phyloP scores from a whole-genome alignment of 2,888 invertebrate species.

The Xylocampa areola region DNA sequence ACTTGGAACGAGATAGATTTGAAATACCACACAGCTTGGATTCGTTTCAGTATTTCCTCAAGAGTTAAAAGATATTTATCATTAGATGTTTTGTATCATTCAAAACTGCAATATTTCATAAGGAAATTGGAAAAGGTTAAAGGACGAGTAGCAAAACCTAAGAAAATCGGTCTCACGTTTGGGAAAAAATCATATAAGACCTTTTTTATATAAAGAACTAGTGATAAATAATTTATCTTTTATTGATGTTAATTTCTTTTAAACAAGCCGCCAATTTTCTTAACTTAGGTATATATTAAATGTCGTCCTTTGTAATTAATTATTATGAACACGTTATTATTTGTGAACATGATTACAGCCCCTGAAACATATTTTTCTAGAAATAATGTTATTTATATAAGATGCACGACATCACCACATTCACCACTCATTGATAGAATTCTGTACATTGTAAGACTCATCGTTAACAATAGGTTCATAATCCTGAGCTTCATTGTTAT shows the following conservation, averaged over 20 bases:
- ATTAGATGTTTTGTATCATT: background rate
- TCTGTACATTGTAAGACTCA: constrained; percentile 3
- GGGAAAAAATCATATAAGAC: no score
- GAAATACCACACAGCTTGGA: constrained; percentile 12
- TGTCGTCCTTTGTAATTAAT: constrained; percentile 12
- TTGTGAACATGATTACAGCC: constrained; percentile 34
- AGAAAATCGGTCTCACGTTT: no score
- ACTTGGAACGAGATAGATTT: constrained; percentile 15
- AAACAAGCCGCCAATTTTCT: no score
- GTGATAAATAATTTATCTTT: no score
- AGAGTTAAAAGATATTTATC: background rate
- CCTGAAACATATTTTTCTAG: constrained; percentile 28
- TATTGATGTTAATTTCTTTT: no score
- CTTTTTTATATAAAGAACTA: no score
- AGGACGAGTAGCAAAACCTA: no score
- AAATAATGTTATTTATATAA: constrained; percentile 17
- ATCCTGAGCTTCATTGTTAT: constrained; percentile 10
- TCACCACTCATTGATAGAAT: constrained; percentile 1
- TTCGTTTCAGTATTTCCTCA: constrained; percentile 12
- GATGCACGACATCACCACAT: constrained; percentile 7
- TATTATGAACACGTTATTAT: constrained; percentile 26
- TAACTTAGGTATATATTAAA: no score
- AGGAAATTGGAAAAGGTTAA: background rate
- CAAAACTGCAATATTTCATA: background rate
- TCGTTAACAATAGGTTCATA: constrained; percentile 8